Conservation (phyloP, 2,888 invertebrate genomes). For the Drosophila subquinaria region DNA sequence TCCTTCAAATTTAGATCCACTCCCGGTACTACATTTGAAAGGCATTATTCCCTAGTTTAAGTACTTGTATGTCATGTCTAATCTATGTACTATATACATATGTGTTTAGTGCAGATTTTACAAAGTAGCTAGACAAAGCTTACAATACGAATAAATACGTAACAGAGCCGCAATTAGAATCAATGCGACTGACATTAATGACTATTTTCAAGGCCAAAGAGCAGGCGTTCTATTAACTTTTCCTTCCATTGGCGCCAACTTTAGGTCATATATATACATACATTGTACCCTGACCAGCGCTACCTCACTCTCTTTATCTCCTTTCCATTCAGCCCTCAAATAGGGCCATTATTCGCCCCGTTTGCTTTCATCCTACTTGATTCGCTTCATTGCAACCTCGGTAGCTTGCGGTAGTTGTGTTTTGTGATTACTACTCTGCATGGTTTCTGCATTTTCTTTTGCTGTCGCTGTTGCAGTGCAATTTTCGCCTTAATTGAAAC, state of each 20-base stretch:
- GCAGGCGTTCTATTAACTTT: not conserved
- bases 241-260: not conserved
- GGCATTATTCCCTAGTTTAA: no score
- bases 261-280: not conserved
- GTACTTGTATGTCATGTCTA: no score
- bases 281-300: not conserved
- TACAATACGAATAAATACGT: constrained; percentile 68
- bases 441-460: constrained; percentile 44
- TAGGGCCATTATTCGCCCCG: constrained; percentile 41
- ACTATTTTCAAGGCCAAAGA: not conserved
- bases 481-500: constrained; percentile 83
- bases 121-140: not conserved
- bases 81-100: no score
- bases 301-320: not conserved
- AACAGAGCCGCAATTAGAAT: constrained; percentile 15
- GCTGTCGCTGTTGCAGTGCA: constrained; percentile 58
- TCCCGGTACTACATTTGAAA: no score
- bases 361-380: constrained; percentile 52
- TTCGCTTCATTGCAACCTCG: constrained; percentile 71
- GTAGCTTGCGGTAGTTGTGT: constrained; percentile 61
- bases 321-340: not conserved
- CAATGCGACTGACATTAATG: constrained; percentile 45
- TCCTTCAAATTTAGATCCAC: no score
- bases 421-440: constrained; percentile 43
- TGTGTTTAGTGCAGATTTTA: no score